Base-by-base conservation (phyloP, 1,140 invertebrate genomes). In the Bicyclus anynana region DNA sequence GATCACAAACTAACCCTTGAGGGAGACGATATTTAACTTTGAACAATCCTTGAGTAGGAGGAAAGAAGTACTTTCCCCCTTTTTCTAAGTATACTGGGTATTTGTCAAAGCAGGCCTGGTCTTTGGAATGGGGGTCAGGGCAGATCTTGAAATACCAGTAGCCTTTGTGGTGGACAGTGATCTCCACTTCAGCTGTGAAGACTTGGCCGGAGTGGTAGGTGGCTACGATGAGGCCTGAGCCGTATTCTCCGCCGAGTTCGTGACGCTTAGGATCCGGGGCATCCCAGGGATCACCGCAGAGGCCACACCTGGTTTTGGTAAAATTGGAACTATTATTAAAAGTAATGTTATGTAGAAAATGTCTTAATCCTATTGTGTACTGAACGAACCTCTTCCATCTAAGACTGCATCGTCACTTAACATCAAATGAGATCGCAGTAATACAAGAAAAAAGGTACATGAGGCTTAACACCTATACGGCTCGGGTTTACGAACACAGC, bases 131-230 rank as follows among this genome's bases (percentile, higher is more conserved):
- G 48, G 77, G 65, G 71, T 87, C 44, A 91, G 69, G 91, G 72
- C 96, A 98, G 0, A 96, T 74, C 35, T 94, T 91, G 87, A 98
- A 97, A 74, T 97, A 94, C 79, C 97, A 98, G 82, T 93, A 96
- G 9, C 97, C 97, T 56, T 90, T 89, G 80, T 96, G 95, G 70
- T 92, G 92, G 4, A 94, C 94, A 0, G 94, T 96, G 5, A 96
- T 70, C 65, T 96, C 92, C 0, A 96, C 91, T 2, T 91, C 90
- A 0, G 95, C 91, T 2, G 91, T 91, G 46, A 97, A 91, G 5
- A 91, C 80, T 3, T 92, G 88, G 4, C 92, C 93, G 0, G 91
- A 90, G 16, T 89, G 76, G 77, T 96, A 97, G 58, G 91, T 91
- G 0, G 93, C 90, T 0, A 94, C 94, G 27, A 96, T 93, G 5